These are phyloP conservation scores for Phylloscopus whistleri DNA, from an alignment of 2,113 vertebrate genomes.

Conservation along the genomic window DNA sequence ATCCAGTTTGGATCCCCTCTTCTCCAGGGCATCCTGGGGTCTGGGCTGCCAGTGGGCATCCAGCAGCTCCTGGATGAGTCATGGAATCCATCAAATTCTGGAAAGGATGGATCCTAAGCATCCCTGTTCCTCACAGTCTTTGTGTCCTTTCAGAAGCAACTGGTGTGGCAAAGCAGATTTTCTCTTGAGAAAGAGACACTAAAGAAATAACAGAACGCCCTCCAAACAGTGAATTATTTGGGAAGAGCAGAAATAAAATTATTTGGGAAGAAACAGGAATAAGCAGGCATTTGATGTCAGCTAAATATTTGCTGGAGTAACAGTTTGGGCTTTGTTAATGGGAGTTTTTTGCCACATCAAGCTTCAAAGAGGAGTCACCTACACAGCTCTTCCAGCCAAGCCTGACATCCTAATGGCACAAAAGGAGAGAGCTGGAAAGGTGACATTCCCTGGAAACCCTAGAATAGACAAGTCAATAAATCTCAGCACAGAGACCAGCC, in stretches of 20 bases:
- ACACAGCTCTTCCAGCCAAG: neutral
- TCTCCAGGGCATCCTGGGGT: neutral
- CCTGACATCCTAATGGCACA: neutral
- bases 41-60: neutral
- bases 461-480: rapidly evolving
- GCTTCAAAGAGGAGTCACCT: neutral
- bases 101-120: neutral
- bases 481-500: neutral
- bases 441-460: neutral
- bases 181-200: neutral
- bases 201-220: neutral
- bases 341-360: neutral
- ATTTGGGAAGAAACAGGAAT: neutral
- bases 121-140: neutral
- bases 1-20: neutral
- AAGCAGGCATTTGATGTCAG: neutral
- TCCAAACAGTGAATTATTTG: neutral
- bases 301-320: neutral
- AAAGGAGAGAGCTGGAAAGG: neutral
- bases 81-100: neutral
- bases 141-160: neutral
- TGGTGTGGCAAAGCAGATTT: neutral
- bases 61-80: neutral
- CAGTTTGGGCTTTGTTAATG: neutral
- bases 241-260: neutral